Conservation (phyloP, 2,797 vertebrate species). For the Margarornis squamiger region DNA sequence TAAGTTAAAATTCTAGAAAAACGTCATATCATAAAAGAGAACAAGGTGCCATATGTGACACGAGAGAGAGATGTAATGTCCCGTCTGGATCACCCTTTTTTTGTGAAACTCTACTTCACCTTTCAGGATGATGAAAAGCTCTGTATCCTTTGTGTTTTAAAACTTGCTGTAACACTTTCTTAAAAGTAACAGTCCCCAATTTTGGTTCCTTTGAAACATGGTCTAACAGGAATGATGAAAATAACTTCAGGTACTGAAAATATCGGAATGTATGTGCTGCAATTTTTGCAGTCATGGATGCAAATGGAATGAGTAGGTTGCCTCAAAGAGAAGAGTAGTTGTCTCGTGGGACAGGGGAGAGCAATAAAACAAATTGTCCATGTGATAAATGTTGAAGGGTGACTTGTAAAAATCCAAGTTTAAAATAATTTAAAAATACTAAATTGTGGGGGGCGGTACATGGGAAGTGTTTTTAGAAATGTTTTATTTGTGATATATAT, state of each 20-base stretch:
- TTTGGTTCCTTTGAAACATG: neutral
- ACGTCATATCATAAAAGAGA: slow-evolving; percentile 98
- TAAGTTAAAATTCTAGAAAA: slow-evolving; percentile 99
- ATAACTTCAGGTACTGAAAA: neutral
- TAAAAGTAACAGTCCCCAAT: neutral
- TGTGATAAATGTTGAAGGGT: neutral
- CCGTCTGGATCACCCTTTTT: slow-evolving; percentile 96
- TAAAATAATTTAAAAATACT: neutral
- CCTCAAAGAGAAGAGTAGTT: neutral
- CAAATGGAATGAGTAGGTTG: neutral
- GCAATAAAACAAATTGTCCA: neutral
- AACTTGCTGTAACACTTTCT: neutral
- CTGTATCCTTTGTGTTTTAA: slow-evolving; percentile 89
- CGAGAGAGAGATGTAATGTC: slow-evolving; percentile 98
- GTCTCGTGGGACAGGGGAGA: neutral
- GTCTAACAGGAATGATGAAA: neutral
- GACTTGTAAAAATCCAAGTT: neutral
- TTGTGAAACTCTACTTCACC: slow-evolving; percentile 98
- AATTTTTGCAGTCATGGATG: neutral
- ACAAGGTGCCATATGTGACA: slow-evolving; percentile 97
- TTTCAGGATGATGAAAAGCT: slow-evolving; percentile 99
- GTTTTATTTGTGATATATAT: neutral
- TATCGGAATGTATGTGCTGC: neutral
- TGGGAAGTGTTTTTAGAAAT: neutral
- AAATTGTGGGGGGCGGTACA: neutral